Percentiles rank a stretch among this genome's conserved stretches.
These are phyloP conservation scores for Salvelinus fontinalis DNA, from an alignment of 2,113 vertebrate species.

Conservation along the genomic window DNA sequence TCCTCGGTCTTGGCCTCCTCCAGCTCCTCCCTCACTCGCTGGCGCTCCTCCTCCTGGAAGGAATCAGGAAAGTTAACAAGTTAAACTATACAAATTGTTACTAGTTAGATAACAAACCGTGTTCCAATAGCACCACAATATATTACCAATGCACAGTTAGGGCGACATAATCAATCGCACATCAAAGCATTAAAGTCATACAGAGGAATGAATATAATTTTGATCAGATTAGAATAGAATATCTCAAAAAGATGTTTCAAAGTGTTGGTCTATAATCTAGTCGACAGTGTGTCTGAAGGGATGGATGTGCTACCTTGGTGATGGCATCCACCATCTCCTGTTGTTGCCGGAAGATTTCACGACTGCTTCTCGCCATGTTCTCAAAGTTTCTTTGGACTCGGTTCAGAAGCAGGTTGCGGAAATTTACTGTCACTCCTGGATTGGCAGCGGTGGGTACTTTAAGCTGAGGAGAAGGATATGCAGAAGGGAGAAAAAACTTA, in stretches of 20 bases:
- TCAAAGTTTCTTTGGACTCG: constrained; percentile 90
- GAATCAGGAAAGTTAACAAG: neutral
- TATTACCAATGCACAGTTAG: neutral
- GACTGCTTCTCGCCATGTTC: constrained; percentile 82
- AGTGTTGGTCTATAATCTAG: neutral
- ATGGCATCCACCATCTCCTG: constrained; percentile 86
- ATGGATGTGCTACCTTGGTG: constrained; percentile 62
- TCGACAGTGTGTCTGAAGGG: neutral
- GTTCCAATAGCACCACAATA: neutral
- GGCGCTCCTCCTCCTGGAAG: constrained; percentile 73
- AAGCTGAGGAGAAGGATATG: constrained; percentile 64
- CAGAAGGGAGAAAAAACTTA: neutral
- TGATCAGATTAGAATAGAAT: no score
- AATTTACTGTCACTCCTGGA: constrained; percentile 83
- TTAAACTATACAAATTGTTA: no score
- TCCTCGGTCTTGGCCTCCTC: constrained; percentile 82
- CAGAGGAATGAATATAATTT: neutral
- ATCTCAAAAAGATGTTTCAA: no score
- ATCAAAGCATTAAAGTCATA: neutral
- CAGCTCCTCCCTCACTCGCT: constrained; percentile 81
- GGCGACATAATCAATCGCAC: neutral
- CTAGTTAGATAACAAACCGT: neutral
- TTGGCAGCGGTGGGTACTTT: constrained; percentile 88
- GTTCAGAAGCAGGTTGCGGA: constrained; percentile 86
- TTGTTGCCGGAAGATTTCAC: constrained; percentile 85